Conservation (phyloP, 2,888 invertebrate species). For the Timandra comae region DNA sequence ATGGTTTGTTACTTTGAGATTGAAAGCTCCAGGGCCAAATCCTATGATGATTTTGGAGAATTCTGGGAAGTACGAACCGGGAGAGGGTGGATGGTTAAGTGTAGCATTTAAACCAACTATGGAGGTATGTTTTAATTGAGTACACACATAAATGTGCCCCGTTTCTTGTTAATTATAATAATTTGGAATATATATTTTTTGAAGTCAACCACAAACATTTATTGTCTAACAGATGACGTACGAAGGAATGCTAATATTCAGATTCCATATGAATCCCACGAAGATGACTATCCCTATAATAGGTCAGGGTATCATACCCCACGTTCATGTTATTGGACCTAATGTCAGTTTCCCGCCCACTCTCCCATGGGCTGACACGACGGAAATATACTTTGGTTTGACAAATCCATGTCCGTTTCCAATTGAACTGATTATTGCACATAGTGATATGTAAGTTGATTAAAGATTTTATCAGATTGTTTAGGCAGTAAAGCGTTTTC, state of each 20-base stretch:
- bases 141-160: background rate
- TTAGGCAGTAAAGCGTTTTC: no score
- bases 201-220: no score
- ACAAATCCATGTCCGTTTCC: constrained; percentile 80
- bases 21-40: constrained; percentile 42
- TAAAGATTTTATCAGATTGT: no score
- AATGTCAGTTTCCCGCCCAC: constrained; percentile 78
- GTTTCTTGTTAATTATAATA: background rate
- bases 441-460: constrained; percentile 80
- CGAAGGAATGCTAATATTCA: constrained; percentile 57
- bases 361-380: constrained; percentile 78
- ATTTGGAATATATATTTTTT: no score
- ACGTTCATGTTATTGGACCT: constrained; percentile 66
- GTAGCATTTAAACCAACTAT: constrained; percentile 76
- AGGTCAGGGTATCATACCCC: constrained; percentile 74
- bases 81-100: constrained; percentile 66
- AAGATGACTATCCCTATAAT: constrained; percentile 59
- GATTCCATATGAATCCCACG: constrained; percentile 71
- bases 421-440: constrained; percentile 81
- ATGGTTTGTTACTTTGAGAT: constrained; percentile 67
- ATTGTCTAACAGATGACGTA: constrained; percentile 62
- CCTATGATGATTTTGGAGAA: constrained; percentile 52
- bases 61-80: constrained; percentile 69
- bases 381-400: constrained; percentile 76
- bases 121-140: constrained; percentile 37